A percentile compares a stretch with the other conserved stretches of the same genome.
Conservation (phyloP, 2,797 vertebrate genomes). For the Rhynchonycteris naso region DNA sequence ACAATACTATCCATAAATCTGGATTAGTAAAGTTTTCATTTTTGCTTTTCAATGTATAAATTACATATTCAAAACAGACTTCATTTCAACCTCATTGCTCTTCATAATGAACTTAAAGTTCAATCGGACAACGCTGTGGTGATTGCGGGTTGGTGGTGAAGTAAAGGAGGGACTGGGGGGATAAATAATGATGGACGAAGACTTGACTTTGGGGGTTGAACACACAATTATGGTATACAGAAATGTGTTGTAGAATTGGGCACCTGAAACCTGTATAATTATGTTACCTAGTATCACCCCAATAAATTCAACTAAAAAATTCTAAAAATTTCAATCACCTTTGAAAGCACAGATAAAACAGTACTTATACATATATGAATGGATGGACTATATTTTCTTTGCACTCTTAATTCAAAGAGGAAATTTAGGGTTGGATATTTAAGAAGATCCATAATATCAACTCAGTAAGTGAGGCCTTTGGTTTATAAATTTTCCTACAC, state of each 20-base stretch:
- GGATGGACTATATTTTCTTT: background rate
- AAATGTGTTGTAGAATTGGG: too few relatives aligned
- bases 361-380: slow-evolving; percentile 13
- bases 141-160: too few relatives aligned
- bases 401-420: background rate
- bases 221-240: too few relatives aligned
- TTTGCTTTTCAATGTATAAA: slow-evolving; percentile 10
- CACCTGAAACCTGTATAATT: too few relatives aligned
- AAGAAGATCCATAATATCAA: background rate
- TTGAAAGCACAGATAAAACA: slow-evolving; percentile 50
- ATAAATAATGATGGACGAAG: too few relatives aligned
- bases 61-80: slow-evolving; percentile 53
- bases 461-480: background rate
- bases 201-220: too few relatives aligned
- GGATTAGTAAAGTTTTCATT: slow-evolving; percentile 33
- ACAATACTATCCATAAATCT: slow-evolving; percentile 50
- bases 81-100: slow-evolving; percentile 34
- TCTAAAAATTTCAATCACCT: slow-evolving; percentile 33
- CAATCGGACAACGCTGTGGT: background rate
- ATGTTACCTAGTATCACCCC: too few relatives aligned
- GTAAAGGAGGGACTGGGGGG: too few relatives aligned
- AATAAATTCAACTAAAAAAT: too few relatives aligned
- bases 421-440: background rate
- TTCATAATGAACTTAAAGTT: slow-evolving; percentile 35
- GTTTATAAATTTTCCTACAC: background rate